phyloP scores from a whole-genome alignment of 2,888 invertebrate genomes.

The Leucozona laternaria region DNA sequence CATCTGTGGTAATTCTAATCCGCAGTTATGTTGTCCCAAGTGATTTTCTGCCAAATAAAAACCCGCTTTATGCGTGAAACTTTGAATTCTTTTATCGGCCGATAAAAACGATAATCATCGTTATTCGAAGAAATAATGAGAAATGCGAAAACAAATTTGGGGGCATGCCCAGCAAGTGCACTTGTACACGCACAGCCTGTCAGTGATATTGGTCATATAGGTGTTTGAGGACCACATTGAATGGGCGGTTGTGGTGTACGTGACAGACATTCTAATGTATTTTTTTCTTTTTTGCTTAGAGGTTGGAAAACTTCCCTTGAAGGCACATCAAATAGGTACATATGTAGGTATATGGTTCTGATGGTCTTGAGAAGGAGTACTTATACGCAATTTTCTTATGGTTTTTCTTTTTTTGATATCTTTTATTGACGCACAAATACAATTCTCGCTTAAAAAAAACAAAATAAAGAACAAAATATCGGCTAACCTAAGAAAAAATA shows the following conservation, averaged over 20 bases:
- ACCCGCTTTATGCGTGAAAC: slow-evolving; percentile 65
- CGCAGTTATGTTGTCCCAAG: slow-evolving; percentile 50
- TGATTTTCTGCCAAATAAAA: slow-evolving; percentile 70
- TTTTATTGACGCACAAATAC: slow-evolving; percentile 73
- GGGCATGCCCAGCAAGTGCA: slow-evolving; percentile 35
- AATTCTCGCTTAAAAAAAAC: slow-evolving; percentile 60
- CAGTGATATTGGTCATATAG: slow-evolving; percentile 53
- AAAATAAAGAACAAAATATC: slow-evolving; percentile 27
- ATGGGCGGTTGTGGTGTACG: slow-evolving; percentile 60
- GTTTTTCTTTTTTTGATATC: slow-evolving; percentile 36
- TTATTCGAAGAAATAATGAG: slow-evolving; percentile 67
- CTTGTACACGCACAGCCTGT: slow-evolving; percentile 10
- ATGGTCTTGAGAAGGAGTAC: not conserved
- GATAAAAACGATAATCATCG: slow-evolving; percentile 75
- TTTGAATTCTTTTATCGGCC: slow-evolving; percentile 74
- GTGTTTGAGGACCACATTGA: slow-evolving; percentile 57
- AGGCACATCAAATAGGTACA: not conserved
- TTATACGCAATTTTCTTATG: slow-evolving; percentile 7
- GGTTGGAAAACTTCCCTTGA: not conserved
- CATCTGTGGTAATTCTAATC: slow-evolving; percentile 35
- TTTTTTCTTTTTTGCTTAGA: not conserved
- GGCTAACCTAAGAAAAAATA: slow-evolving; percentile 48
- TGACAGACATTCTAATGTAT: slow-evolving; percentile 61
- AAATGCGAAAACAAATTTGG: slow-evolving; percentile 73
- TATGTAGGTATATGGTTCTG: not conserved